Percentiles rank a stretch among this genome's conserved stretches.
Evolutionary conservation across 2,113 vertebrate genomes (phyloP).

Genomic region (Cyanoramphus novaezelandiae): DNA sequence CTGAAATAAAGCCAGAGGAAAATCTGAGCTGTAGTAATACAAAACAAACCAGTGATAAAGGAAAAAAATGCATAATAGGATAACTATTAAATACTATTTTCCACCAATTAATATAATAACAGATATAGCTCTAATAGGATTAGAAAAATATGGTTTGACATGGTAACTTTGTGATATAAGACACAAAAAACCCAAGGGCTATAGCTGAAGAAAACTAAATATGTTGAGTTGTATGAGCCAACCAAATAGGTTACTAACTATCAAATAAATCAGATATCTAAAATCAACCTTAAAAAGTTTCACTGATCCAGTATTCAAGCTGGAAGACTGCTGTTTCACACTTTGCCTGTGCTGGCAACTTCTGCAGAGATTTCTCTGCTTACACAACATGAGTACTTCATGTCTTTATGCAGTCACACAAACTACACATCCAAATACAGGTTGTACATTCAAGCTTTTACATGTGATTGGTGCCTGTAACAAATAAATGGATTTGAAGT

Average conservation of each 20-base stretch:
- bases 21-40: conserved; percentile 43
- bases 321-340: conserved; percentile 17
- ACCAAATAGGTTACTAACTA: not conserved
- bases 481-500: not conserved
- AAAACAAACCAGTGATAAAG: conserved; percentile 26
- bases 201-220: not conserved
- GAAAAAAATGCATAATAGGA: conserved; percentile 40
- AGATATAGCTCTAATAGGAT: conserved; percentile 29
- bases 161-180: not conserved
- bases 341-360: not conserved
- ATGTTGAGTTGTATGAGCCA: not conserved
- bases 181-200: not conserved
- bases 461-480: not conserved
- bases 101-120: conserved; percentile 28
- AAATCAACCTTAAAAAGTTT: not conserved
- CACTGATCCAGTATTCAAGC: not conserved
- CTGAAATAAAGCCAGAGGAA: conserved; percentile 49
- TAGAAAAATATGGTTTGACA: conserved; percentile 1
- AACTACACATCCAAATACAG: not conserved
- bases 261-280: not conserved
- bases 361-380: not conserved
- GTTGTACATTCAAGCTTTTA: not conserved
- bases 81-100: conserved; percentile 53
- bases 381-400: not conserved
- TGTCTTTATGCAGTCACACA: not conserved